Conservation (phyloP, 2,797 vertebrate genomes). For the Paedocypris micromegethes region DNA sequence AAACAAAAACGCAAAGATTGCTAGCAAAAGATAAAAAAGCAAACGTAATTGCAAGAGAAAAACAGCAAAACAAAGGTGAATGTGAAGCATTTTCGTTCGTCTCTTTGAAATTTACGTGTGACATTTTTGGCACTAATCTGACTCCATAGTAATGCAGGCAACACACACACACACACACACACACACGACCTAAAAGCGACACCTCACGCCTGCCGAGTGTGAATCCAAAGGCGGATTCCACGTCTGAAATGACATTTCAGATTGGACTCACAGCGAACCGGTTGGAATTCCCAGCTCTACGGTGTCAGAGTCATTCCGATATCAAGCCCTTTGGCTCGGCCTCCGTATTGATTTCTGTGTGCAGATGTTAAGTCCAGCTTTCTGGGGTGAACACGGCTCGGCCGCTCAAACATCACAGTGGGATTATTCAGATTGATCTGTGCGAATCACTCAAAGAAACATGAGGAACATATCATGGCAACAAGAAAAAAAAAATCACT, state of each 20-base stretch:
- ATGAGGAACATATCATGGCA: constrained; percentile 10
- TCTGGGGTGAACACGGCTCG: constrained; percentile 51
- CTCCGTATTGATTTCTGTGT: constrained; percentile 57
- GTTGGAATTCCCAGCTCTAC: constrained; percentile 51
- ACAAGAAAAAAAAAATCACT: no score
- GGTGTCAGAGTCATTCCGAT: constrained; percentile 22
- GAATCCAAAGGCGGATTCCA: constrained; percentile 46
- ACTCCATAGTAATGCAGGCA: no score
- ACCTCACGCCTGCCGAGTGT: constrained; percentile 51
- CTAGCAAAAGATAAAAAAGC: no score
- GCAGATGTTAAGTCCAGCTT: constrained; percentile 64
- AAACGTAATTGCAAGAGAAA: no score
- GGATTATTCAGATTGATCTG: constrained; percentile 72
- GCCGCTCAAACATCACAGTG: constrained; percentile 63
- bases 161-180: background rate
- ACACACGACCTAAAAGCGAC: constrained; percentile 30
- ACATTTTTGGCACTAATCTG: no score
- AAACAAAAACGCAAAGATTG: no score
- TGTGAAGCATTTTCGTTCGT: no score
- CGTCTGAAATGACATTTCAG: constrained; percentile 61
- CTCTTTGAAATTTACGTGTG: no score
- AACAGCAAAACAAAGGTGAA: no score
- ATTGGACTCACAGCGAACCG: constrained; percentile 61
- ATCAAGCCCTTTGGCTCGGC: constrained; percentile 40
- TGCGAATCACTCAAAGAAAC: constrained; percentile 70